Conservation (phyloP, 1,140 invertebrate genomes). For the Bradynema listronoti region DNA sequence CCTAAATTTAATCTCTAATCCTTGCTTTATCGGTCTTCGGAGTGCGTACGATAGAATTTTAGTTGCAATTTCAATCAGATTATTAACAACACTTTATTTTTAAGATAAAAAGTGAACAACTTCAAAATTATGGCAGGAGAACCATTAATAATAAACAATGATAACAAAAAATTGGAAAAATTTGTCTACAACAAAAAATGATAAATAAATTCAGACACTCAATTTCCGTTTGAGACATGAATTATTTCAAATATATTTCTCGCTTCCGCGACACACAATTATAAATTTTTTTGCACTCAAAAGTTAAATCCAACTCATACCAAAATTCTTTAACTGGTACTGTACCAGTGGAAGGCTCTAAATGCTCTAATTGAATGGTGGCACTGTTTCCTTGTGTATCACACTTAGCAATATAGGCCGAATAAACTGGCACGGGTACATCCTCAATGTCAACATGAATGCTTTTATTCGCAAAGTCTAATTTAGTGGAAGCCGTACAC, state of each 20-base stretch:
- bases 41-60: too few relatives aligned
- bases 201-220: too few relatives aligned
- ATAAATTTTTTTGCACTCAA: background rate
- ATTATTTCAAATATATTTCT: background rate
- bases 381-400: slow-evolving; percentile 67
- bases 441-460: slow-evolving; percentile 90
- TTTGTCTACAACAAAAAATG: too few relatives aligned
- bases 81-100: too few relatives aligned
- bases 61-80: too few relatives aligned
- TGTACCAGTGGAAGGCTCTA: slow-evolving; percentile 71
- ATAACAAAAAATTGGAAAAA: too few relatives aligned
- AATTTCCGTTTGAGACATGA: background rate
- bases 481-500: slow-evolving; percentile 78
- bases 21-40: too few relatives aligned
- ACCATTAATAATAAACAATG: too few relatives aligned
- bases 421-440: slow-evolving; percentile 77
- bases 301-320: slow-evolving; percentile 25
- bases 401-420: slow-evolving; percentile 63
- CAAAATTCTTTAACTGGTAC: slow-evolving; percentile 56
- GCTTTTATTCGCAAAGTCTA: slow-evolving; percentile 74
- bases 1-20: too few relatives aligned
- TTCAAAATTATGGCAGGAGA: too few relatives aligned
- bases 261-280: background rate
- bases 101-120: too few relatives aligned
- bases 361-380: slow-evolving; percentile 73